Percentiles rank a stretch among this genome's conserved stretches.
Conservation (phyloP, 2,888 invertebrate species). For the Trichopria drosophilae region DNA sequence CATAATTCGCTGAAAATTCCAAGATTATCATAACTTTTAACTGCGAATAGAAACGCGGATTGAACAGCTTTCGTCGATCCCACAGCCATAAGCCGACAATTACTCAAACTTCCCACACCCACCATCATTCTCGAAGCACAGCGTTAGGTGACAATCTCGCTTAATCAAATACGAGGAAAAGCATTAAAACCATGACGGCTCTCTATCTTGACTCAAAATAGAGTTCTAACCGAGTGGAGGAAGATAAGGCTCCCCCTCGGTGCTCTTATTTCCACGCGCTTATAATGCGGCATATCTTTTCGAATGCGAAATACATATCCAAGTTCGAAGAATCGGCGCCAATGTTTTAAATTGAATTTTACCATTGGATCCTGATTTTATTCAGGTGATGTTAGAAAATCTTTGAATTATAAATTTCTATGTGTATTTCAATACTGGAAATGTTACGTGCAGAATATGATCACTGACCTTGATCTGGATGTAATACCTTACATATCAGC, state of each 20-base stretch:
- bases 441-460: too few relatives aligned
- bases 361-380: too few relatives aligned
- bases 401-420: too few relatives aligned
- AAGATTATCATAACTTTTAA: conserved; percentile 43
- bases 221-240: conserved; percentile 49
- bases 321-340: too few relatives aligned
- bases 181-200: conserved; percentile 52
- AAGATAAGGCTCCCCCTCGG: conserved; percentile 55
- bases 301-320: too few relatives aligned
- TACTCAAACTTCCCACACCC: conserved; percentile 48
- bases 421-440: too few relatives aligned
- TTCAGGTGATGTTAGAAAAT: too few relatives aligned
- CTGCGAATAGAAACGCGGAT: too few relatives aligned
- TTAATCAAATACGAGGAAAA: conserved; percentile 57
- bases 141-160: conserved; percentile 45
- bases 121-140: conserved; percentile 16
- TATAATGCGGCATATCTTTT: conserved; percentile 15
- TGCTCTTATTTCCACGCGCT: conserved; percentile 37
- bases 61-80: conserved; percentile 48
- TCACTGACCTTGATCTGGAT: too few relatives aligned
- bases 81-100: conserved; percentile 52
- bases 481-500: too few relatives aligned
- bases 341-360: too few relatives aligned
- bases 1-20: too few relatives aligned
- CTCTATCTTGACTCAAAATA: conserved; percentile 53